Base-by-base conservation (phyloP, 2,888 invertebrate genomes). In the Himalopsyche tibetana region DNA sequence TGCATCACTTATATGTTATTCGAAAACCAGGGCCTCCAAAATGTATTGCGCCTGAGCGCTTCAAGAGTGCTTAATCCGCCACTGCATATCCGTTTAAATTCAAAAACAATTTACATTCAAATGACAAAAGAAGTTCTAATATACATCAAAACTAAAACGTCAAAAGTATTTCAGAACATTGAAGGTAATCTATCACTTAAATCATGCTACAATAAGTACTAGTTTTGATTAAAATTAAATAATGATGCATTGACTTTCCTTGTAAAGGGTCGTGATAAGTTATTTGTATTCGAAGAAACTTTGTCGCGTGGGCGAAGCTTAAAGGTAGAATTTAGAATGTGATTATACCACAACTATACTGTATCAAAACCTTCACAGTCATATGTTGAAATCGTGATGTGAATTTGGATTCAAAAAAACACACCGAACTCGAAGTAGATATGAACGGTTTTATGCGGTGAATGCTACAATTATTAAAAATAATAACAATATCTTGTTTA, bases 291-390 rank as follows among this genome's bases (percentile, higher is more conserved):
- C 80, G 19, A 36, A 80, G 80, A 80, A 80, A 63, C 63, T 28
- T n/a, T 80, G 80, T 40, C 80, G 80, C 80, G 80, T 80, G 80
- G 80, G 80, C 80, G 80, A 80, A 40, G 17, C 80, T 40, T 40
- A 28, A 17, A 38, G 40, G 42, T 38, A 80, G 80, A 80, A 8
- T 4, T 80, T 80, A 80, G 80, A 80, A 8, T 38, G 40, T 38
- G 80, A 15, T 12, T 36, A 2, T 40, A 5, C 4, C 0, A 2
- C 5, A n/a, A 63, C 19, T 63, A 63, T 63, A 4, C 0, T 19
- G 8, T 19, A 63, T 8, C 63, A 9, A n/a, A 56, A 63, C 63
- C n/a, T n/a, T 63, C 63, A 63, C 63, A 63, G 63, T 63, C 63
- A 19, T 19, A 63, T 63, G 63, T 63, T 63, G 28, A 5, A 63